Conservation (phyloP, 2,888 invertebrate species). For the Drosophila barbarae region DNA sequence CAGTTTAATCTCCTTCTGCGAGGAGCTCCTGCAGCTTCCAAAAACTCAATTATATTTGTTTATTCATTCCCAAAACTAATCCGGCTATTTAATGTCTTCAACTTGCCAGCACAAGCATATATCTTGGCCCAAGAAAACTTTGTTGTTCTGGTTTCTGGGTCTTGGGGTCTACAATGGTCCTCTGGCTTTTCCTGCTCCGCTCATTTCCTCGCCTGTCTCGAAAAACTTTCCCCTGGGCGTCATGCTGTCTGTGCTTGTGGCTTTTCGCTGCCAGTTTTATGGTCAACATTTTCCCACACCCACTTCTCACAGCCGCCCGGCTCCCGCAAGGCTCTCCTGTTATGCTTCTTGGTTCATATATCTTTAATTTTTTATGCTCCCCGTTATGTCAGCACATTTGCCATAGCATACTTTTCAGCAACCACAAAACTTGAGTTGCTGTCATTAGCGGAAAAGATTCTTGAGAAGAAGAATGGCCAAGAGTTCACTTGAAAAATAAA, state of each 20-base stretch:
- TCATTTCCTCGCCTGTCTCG: slow-evolving; percentile 30
- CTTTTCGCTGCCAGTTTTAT: slow-evolving; percentile 48
- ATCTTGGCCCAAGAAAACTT: slow-evolving; percentile 39
- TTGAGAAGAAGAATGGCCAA: slow-evolving; percentile 7
- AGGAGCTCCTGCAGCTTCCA: not conserved
- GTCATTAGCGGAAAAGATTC: slow-evolving; percentile 60
- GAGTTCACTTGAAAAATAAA: slow-evolving; percentile 8
- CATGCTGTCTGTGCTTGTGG: slow-evolving; percentile 46
- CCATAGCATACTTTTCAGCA: slow-evolving; percentile 66
- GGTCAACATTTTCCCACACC: slow-evolving; percentile 27
- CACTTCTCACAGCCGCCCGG: slow-evolving; percentile 32
- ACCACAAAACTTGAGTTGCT: slow-evolving; percentile 46
- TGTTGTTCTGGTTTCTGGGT: slow-evolving; percentile 13
- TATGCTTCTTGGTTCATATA: slow-evolving; percentile 43
- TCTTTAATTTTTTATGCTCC: slow-evolving; percentile 69
- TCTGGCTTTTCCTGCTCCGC: slow-evolving; percentile 18
- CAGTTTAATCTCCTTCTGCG: slow-evolving; percentile 11
- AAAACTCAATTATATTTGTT: slow-evolving; percentile 46
- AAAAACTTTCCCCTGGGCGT: slow-evolving; percentile 47
- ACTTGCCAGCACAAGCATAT: slow-evolving; percentile 43
- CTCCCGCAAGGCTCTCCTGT: slow-evolving; percentile 24
- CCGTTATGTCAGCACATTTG: slow-evolving; percentile 64
- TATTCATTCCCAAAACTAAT: slow-evolving; percentile 62
- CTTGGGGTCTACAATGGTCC: not conserved
- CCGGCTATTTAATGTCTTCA: slow-evolving; percentile 61